Evolutionary conservation across 2,888 invertebrate genomes (phyloP).

Genomic region (Drosophila aldrichi): DNA sequence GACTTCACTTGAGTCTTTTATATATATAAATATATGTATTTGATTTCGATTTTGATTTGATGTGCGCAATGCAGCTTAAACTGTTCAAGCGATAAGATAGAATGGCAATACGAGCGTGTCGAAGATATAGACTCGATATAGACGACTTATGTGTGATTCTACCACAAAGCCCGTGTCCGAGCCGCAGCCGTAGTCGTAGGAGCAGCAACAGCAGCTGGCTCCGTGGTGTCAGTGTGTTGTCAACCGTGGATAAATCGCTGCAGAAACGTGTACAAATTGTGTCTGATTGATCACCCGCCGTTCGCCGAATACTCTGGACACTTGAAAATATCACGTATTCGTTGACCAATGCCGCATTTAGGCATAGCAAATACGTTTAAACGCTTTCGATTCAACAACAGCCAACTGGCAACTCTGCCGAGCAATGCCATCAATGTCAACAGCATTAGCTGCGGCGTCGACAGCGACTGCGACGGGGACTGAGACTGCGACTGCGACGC

Average conservation of each 20-base stretch:
- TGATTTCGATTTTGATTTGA: constrained; percentile 25
- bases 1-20: constrained; percentile 33
- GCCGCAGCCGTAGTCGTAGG: background rate
- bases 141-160: constrained; percentile 29
- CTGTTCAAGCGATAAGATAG: constrained; percentile 74
- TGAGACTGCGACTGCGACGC: background rate
- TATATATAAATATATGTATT: background rate
- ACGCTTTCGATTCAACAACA: constrained; percentile 30
- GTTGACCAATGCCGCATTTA: constrained; percentile 45
- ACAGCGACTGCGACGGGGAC: background rate
- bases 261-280: constrained; percentile 49
- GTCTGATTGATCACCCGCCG: constrained; percentile 43
- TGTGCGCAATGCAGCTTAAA: constrained; percentile 75
- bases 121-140: constrained; percentile 40
- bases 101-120: constrained; percentile 29
- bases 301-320: background rate
- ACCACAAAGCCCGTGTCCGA: constrained; percentile 5
- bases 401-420: constrained; percentile 5
- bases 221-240: constrained; percentile 29
- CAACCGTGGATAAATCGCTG: constrained; percentile 44
- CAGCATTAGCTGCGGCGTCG: constrained; percentile 9
- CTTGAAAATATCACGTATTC: constrained; percentile 50
- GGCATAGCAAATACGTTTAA: constrained; percentile 36
- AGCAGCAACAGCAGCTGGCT: constrained; percentile 1
- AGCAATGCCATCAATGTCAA: constrained; percentile 8